Percentiles rank a stretch among this genome's conserved stretches.
Conservation (phyloP, 2,113 vertebrate genomes). For the Syngnathus scovelli region DNA sequence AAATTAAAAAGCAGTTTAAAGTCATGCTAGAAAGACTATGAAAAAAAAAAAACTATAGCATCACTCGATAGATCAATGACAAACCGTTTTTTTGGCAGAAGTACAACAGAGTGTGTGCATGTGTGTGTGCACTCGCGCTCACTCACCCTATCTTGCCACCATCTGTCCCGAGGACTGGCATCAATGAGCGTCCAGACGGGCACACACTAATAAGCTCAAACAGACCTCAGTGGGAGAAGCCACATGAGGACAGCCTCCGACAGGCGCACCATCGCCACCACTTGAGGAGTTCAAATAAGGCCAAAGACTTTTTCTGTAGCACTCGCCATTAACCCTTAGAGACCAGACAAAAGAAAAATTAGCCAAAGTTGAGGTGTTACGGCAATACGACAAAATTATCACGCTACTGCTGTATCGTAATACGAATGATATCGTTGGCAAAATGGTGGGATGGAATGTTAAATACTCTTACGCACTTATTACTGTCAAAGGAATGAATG, state of each 20-base stretch:
- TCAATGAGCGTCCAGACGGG: slow-evolving; percentile 58
- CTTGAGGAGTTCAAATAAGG: slow-evolving; percentile 41
- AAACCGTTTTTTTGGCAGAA: slow-evolving; percentile 13
- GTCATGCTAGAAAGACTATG: neutral
- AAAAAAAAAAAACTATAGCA: neutral
- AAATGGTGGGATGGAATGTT: neutral
- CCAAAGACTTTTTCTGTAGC: slow-evolving; percentile 26
- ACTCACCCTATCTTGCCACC: slow-evolving; percentile 46
- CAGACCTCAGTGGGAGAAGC: slow-evolving; percentile 48
- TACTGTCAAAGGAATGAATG: neutral
- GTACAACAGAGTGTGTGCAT: neutral
- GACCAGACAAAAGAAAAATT: neutral
- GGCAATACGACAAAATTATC: neutral
- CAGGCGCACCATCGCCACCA: slow-evolving; percentile 43
- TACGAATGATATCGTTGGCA: neutral
- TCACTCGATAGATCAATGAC: slow-evolving; percentile 7
- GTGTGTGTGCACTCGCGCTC: slow-evolving; percentile 11
- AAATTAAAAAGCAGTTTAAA: neutral
- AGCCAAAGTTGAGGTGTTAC: too few relatives aligned
- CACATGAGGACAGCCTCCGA: slow-evolving; percentile 55
- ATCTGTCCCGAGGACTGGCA: slow-evolving; percentile 64
- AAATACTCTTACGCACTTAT: neutral
- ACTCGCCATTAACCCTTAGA: slow-evolving; percentile 27
- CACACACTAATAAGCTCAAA: slow-evolving; percentile 63
- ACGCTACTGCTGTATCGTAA: neutral